Evolutionary conservation across 2,113 vertebrate species (phyloP).

Genomic region (Platanista minor): DNA sequence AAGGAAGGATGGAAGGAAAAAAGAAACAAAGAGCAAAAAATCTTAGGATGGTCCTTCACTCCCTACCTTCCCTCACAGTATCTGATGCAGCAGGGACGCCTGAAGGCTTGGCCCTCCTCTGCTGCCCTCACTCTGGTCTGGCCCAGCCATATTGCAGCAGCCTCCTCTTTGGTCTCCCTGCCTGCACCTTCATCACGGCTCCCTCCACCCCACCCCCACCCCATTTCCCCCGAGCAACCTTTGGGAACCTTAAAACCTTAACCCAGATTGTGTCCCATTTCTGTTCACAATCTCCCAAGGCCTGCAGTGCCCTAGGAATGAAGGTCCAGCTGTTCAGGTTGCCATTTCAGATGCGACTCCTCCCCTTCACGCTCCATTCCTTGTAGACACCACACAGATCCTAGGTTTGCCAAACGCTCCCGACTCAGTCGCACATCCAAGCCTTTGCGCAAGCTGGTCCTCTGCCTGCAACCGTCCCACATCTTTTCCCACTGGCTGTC

Average conservation of each 20-base stretch:
- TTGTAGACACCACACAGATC: rapidly evolving
- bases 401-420: background rate
- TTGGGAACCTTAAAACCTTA: background rate
- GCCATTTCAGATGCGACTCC: background rate
- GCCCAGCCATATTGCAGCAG: no score
- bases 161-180: background rate
- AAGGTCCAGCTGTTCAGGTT: background rate
- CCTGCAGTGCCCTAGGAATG: background rate
- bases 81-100: background rate
- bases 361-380: background rate
- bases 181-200: background rate
- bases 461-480: background rate
- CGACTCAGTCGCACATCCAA: background rate
- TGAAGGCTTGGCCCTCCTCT: background rate
- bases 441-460: background rate
- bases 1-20: background rate
- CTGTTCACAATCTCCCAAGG: background rate
- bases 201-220: background rate
- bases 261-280: background rate
- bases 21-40: background rate
- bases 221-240: background rate
- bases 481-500: background rate
- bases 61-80: background rate
- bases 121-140: background rate
- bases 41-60: background rate